Conservation (phyloP, 2,888 invertebrate species). For the Adineta ricciae region DNA sequence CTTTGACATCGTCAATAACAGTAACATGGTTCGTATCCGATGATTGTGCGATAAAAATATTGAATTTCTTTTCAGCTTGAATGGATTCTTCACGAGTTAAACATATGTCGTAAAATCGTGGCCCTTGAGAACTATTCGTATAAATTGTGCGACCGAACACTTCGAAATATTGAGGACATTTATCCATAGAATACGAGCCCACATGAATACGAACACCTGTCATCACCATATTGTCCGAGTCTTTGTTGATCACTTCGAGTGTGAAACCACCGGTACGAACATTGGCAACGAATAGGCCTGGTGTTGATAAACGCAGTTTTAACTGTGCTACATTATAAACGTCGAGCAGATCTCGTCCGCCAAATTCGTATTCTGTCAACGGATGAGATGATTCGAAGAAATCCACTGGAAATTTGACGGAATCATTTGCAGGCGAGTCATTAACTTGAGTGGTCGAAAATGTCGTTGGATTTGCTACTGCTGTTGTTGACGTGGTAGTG, state of each 20-base stretch:
- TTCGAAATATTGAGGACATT: constrained; percentile 60
- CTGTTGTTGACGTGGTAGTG: background rate
- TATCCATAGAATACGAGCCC: constrained; percentile 69
- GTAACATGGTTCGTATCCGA: constrained; percentile 65
- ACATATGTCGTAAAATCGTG: constrained; percentile 89
- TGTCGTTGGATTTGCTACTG: background rate
- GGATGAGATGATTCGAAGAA: constrained; percentile 89
- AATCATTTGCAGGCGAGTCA: background rate
- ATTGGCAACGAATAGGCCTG: constrained; percentile 18
- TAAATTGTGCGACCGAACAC: constrained; percentile 45
- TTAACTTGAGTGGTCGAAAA: background rate
- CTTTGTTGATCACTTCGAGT: constrained; percentile 72
- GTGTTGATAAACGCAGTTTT: constrained; percentile 64
- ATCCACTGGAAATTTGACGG: constrained; percentile 77
- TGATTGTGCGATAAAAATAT: constrained; percentile 49
- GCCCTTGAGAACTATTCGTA: constrained; percentile 36
- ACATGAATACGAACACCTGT: constrained; percentile 74
- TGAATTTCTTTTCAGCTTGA: constrained; percentile 78
- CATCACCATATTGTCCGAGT: constrained; percentile 66
- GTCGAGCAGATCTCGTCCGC: constrained; percentile 83
- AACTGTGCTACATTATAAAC: constrained; percentile 85
- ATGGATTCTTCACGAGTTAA: constrained; percentile 83
- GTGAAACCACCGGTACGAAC: constrained; percentile 67
- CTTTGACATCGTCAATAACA: constrained; percentile 84
- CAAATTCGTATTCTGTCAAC: constrained; percentile 83